Base-by-base conservation (phyloP, 1,140 invertebrate species). In the Kradibia gibbosae region DNA sequence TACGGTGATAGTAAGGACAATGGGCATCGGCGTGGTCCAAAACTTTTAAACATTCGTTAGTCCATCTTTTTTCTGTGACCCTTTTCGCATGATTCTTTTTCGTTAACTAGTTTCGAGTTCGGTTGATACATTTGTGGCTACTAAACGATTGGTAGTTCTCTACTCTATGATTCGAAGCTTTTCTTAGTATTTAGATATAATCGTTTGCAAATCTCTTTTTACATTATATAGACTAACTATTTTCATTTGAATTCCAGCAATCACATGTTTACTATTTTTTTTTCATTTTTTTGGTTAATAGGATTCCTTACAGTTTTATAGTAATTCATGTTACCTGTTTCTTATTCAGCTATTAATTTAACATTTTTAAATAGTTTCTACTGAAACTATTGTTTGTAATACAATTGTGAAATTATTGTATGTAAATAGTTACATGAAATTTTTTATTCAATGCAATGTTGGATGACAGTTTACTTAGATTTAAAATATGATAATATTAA, bases 41-140 rank as follows among this genome's bases (percentile, higher is more conserved):
- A 50, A 55, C 74, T 82, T 81, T 81, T 81, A 81, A 74, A 71
- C 71, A 53, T 75, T 45, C 53, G 71, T 79, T 55, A 50, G n/a
- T 42, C 31, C 28, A 15, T 36, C 20, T 48, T 1, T 31, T 83
- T 81, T 83, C 82, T n/a, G n/a, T n/a, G n/a, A n/a, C 82, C 80
- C 80, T 78, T 81, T 55, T 39, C 71, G 78, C 55, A 57, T 81
- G 65, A 25, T 25, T 13, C 31, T 50, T 31, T 48, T 31, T 28
- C 13, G 31, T 34, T 57, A 25, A n/a, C 17, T 57, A n/a, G 28
- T 39, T 74, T 74, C 50, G 3, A n/a, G n/a, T 28, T 20, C 50
- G 17, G 5, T 36, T 17, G 28, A 25, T 55, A 55, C 1, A 48
- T 22, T 55, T 22, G 36, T 13, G 55, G 36, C 1, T 31, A 20